Evolutionary conservation across 2,888 invertebrate genomes (phyloP).

Genomic region (Tachina fera): DNA sequence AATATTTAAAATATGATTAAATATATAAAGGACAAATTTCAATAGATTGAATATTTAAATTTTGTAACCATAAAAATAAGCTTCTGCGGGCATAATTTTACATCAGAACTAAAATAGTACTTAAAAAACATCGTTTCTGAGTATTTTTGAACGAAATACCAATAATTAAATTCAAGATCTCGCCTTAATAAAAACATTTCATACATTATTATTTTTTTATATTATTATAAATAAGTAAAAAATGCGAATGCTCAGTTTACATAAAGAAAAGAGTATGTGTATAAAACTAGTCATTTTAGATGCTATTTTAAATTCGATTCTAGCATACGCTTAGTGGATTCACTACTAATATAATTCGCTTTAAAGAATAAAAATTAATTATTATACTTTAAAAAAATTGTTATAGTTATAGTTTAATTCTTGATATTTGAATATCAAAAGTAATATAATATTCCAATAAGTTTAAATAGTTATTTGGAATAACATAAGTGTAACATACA

Average conservation of each 20-base stretch:
- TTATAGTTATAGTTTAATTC: neutral
- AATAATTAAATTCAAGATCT: conserved; percentile 39
- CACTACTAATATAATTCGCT: neutral
- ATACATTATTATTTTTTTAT: conserved; percentile 8
- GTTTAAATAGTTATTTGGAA: no score
- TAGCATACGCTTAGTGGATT: conserved; percentile 29
- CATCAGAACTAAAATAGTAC: neutral
- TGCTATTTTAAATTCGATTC: conserved; percentile 55
- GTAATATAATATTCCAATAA: no score
- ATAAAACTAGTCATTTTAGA: conserved; percentile 66
- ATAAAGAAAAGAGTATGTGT: conserved; percentile 21
- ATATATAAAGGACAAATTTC: neutral
- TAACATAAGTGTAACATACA: no score
- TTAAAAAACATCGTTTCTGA: neutral
- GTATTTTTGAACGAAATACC: neutral
- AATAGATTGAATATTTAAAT: neutral
- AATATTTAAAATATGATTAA: neutral
- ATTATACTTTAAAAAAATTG: conserved; percentile 11
- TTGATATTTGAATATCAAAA: no score
- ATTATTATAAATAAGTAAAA: neutral
- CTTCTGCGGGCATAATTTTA: neutral
- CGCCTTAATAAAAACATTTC: conserved; percentile 38
- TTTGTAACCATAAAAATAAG: neutral
- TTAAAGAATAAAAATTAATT: neutral
- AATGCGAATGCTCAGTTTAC: conserved; percentile 27